Conservation (phyloP, 2,113 vertebrate species). For the Ceratotherium simum region DNA sequence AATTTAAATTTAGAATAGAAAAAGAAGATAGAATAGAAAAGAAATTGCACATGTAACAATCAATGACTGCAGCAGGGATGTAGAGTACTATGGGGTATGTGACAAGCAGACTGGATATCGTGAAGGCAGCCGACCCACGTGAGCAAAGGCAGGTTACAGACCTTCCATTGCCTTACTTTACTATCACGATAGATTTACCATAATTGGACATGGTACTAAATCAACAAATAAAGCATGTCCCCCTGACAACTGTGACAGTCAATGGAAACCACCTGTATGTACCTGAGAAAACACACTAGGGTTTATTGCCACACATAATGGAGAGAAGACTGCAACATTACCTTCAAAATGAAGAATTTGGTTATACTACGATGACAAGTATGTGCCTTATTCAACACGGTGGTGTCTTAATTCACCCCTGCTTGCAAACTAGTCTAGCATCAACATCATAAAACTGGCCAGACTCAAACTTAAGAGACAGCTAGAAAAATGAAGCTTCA, state of each 20-base stretch:
- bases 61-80: neutral
- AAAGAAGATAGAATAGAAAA: neutral
- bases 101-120: neutral
- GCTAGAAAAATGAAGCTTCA: neutral
- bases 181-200: neutral
- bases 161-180: neutral
- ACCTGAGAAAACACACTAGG: neutral
- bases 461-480: neutral
- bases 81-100: neutral
- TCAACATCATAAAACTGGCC: neutral
- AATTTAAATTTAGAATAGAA: neutral
- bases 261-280: neutral
- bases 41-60: neutral
- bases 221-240: neutral
- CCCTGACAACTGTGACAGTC: neutral
- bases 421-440: neutral
- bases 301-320: no score
- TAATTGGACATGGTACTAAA: neutral
- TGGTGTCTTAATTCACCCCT: neutral
- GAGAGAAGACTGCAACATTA: neutral
- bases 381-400: neutral
- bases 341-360: neutral
- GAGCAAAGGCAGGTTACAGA: neutral
- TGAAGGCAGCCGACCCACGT: neutral
- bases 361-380: neutral